These are phyloP conservation scores for Forbesichthys agassizii DNA, from an alignment of 2,113 vertebrate genomes.

Conservation along the genomic window DNA sequence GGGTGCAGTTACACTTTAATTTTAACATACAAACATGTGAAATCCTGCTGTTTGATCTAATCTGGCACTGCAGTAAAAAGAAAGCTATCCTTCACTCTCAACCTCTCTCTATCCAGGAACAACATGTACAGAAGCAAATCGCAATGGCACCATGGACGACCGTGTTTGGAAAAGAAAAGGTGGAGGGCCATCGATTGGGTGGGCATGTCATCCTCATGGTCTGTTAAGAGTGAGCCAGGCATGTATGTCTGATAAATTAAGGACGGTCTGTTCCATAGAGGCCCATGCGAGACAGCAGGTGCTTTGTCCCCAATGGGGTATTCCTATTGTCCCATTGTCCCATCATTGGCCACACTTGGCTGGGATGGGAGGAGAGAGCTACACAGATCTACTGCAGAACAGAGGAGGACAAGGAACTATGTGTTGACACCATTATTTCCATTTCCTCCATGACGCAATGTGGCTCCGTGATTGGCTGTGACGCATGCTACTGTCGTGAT, in stretches of 20 bases:
- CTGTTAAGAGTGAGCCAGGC: constrained; percentile 41
- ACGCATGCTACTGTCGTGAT: constrained; percentile 8
- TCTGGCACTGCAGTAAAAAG: too few species aligned
- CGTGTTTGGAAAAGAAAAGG: neutral
- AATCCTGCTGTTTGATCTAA: too few species aligned
- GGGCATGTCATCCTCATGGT: constrained; percentile 34
- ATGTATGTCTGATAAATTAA: constrained; percentile 38
- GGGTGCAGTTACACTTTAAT: too few species aligned
- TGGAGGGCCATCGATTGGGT: constrained; percentile 44
- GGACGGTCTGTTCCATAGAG: constrained; percentile 11
- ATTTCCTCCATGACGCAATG: constrained; percentile 17
- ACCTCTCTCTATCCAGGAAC: constrained; percentile 49
- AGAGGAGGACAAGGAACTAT: constrained; percentile 13
- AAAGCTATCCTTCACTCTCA: constrained; percentile 22
- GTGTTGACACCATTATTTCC: constrained; percentile 12
- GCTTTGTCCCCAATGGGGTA: neutral
- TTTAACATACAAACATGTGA: too few species aligned
- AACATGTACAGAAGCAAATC: constrained; percentile 24
- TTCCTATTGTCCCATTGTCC: neutral
- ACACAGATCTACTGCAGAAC: constrained; percentile 29
- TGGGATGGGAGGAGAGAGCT: constrained; percentile 13
- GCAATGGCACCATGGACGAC: neutral
- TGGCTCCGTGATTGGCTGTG: neutral
- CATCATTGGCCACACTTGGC: constrained; percentile 3
- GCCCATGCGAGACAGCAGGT: constrained; percentile 2